Percentiles rank a stretch among this genome's conserved stretches.
Evolutionary conservation across 2,888 invertebrate genomes (phyloP).

Genomic region (Falcaria lacertinaria): DNA sequence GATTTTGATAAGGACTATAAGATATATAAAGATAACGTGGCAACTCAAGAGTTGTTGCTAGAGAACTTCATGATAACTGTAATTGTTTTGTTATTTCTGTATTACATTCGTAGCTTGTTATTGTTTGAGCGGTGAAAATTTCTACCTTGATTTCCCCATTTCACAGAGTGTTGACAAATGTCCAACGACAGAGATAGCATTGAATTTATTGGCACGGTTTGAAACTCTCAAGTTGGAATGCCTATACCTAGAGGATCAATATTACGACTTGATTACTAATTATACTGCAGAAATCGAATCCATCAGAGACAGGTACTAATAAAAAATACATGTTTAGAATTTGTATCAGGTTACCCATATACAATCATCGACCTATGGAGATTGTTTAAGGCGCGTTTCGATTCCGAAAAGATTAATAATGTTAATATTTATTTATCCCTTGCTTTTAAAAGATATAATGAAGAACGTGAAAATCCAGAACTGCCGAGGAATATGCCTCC

Average conservation of each 20-base stretch:
- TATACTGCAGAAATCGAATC: conserved; percentile 84
- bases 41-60: conserved; percentile 84
- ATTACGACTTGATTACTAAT: conserved; percentile 83
- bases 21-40: conserved; percentile 83
- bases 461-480: conserved; percentile 86
- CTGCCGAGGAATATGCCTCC: conserved; percentile 88
- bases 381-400: too few relatives aligned
- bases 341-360: too few relatives aligned
- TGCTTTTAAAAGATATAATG: conserved; percentile 81
- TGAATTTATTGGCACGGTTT: conserved; percentile 80
- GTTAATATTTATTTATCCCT: not conserved
- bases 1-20: conserved; percentile 89
- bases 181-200: conserved; percentile 73
- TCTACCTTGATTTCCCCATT: not conserved
- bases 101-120: too few relatives aligned
- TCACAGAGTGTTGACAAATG: conserved; percentile 67
- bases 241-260: conserved; percentile 86
- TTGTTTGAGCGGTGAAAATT: too few relatives aligned
- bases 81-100: conserved; percentile 22
- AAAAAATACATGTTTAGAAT: not conserved
- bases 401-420: too few relatives aligned
- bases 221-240: conserved; percentile 86
- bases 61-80: conserved; percentile 84
- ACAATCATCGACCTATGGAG: too few relatives aligned
- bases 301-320: conserved; percentile 81